Base-by-base conservation (phyloP, 2,888 invertebrate species). In the Drosophila ustulata region DNA sequence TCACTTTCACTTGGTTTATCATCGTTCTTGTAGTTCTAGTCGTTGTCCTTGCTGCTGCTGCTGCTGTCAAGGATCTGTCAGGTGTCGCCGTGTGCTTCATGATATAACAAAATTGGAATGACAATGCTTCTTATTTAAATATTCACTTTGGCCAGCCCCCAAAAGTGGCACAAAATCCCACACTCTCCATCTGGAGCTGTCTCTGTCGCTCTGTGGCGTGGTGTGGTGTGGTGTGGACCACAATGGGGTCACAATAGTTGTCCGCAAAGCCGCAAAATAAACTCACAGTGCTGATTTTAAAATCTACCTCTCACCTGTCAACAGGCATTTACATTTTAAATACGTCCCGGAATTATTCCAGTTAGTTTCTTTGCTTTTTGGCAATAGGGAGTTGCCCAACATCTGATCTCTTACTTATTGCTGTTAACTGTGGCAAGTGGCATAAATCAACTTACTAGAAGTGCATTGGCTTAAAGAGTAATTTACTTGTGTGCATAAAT, bases 41-140 rank as follows among this genome's bases (percentile, higher is more conserved):
- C 26, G 26, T 11, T 18, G 5, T 28, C 11, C 3, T 8, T 46
- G 25, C 26, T 32, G 8, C 23, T 37, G 34, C 26, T 46, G 32
- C 30, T 32, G 43, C 26, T 37, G 45, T 61, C 61, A 53, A 53
- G 53, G 28, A 61, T 28, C 53, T 46, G 61, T 62, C 61, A 52
- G 43, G 4, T 37, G 26, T 37, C 52, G 26, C 18, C 9, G 25
- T 56, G 57, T 49, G 56, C 32, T 46, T 58, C 55, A 64, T 66
- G 49, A 56, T 51, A 57, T 75, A 65, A 65, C 57, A 66, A 64
- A 79, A 78, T 71, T 82, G 72, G 68, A 80, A 80, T 79, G 66
- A 43, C 50, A 64, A 61, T 72, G 53, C 41, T 63, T 59, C 25
- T 0, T 43, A 57, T 61, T 47, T 46, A 47, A 74, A 61, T 61